These are phyloP conservation scores for Deilephila porcellus DNA, from an alignment of 2,888 invertebrate species.

Conservation along the genomic window DNA sequence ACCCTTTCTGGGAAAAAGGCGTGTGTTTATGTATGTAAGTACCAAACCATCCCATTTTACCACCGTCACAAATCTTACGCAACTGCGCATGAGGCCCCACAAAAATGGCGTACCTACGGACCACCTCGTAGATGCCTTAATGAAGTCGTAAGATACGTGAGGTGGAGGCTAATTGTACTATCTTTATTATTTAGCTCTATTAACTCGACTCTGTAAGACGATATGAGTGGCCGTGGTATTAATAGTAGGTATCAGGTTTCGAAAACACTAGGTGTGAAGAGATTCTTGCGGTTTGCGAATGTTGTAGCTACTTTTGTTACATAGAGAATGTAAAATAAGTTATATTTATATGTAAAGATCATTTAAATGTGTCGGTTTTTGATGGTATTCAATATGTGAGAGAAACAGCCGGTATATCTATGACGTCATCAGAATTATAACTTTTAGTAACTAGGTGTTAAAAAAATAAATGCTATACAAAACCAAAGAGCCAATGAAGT, in stretches of 20 bases:
- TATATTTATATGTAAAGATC: neutral
- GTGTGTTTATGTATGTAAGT: no score
- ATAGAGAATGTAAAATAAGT: neutral
- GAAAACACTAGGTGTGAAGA: neutral
- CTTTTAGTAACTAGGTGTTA: no score
- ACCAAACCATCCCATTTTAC: no score
- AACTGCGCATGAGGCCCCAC: neutral
- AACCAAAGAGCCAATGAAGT: no score
- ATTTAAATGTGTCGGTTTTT: neutral
- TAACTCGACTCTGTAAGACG: conserved; percentile 25
- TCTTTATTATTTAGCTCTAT: conserved; percentile 28
- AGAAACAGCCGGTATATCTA: no score
- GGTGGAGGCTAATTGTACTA: conserved; percentile 19
- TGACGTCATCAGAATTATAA: no score
- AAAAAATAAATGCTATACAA: no score
- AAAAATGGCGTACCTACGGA: conserved; percentile 14
- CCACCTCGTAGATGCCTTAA: conserved; percentile 29
- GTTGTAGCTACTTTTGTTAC: neutral
- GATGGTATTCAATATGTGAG: neutral
- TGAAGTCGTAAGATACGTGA: conserved; percentile 20
- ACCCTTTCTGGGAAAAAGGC: no score
- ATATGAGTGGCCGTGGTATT: conserved; percentile 22
- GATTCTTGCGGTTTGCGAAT: neutral
- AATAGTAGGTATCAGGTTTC: conserved; percentile 4
- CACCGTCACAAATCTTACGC: conserved; percentile 1